Evolutionary conservation across 2,797 vertebrate genomes (phyloP).

Genomic region (Girardinus metallicus): DNA sequence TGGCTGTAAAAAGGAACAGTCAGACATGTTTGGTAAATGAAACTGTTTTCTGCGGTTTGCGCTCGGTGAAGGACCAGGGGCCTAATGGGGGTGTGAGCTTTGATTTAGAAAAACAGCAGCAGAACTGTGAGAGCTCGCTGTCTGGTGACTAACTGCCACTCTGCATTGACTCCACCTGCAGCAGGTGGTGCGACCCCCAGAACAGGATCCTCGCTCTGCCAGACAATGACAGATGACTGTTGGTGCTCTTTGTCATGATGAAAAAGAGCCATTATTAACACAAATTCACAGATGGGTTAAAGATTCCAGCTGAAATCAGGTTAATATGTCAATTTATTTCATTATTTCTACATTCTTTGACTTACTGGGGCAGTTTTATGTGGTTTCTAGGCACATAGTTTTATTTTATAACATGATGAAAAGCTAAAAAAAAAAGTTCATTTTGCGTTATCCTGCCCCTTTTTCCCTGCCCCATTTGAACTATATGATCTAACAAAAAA

Average conservation of each 20-base stretch:
- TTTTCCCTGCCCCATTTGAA: neutral
- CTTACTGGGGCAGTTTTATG: too few relatives aligned
- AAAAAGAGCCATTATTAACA: neutral
- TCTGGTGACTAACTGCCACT: neutral
- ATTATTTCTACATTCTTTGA: neutral
- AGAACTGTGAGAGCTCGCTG: neutral
- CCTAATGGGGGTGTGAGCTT: conserved; percentile 7
- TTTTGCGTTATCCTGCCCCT: too few relatives aligned
- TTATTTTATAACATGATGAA: too few relatives aligned
- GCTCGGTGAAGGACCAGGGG: conserved; percentile 22
- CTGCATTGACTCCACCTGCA: neutral
- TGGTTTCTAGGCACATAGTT: too few relatives aligned
- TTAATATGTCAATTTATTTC: neutral
- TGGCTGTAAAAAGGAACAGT: neutral
- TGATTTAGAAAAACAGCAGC: neutral
- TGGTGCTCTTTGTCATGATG: neutral
- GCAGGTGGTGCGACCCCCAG: neutral
- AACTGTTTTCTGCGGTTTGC: neutral
- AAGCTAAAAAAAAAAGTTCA: too few relatives aligned
- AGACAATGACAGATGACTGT: neutral
- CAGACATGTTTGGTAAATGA: neutral
- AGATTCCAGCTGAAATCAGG: neutral
- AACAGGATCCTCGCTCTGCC: neutral
- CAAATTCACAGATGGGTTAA: neutral
- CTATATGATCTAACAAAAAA: neutral